A percentile compares a stretch with the other conserved stretches of the same genome.
These are phyloP conservation scores for Lysandra coridon DNA, from an alignment of 2,888 invertebrate genomes.

Conservation along the genomic window DNA sequence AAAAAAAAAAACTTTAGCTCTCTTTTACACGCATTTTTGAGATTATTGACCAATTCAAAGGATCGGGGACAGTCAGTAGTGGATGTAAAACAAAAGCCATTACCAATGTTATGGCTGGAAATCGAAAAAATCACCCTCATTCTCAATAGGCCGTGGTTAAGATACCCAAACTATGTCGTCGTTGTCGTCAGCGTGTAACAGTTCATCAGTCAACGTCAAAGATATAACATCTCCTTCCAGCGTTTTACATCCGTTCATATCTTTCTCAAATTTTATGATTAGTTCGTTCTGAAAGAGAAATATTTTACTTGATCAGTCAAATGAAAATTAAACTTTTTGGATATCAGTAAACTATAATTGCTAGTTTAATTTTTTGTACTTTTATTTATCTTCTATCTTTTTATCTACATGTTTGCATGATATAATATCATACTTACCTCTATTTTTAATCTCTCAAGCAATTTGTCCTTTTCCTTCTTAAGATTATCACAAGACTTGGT, in stretches of 20 bases:
- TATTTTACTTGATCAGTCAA: background rate
- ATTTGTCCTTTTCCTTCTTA: constrained; percentile 84
- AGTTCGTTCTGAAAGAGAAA: constrained; percentile 58
- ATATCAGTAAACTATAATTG: background rate
- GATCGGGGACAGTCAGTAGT: background rate
- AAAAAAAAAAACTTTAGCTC: background rate
- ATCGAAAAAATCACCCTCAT: constrained; percentile 50
- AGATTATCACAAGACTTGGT: constrained; percentile 85
- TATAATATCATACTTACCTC: constrained; percentile 73
- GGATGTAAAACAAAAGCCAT: constrained; percentile 25
- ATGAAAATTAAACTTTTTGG: background rate
- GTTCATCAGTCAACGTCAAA: constrained; percentile 62
- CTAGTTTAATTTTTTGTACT: background rate
- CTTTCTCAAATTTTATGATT: constrained; percentile 57
- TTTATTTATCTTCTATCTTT: background rate
- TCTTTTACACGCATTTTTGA: background rate
- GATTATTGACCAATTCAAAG: background rate
- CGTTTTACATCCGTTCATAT: constrained; percentile 43
- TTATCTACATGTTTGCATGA: background rate
- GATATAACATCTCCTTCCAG: constrained; percentile 44
- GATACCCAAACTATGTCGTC: constrained; percentile 78
- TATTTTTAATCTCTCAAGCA: constrained; percentile 85
- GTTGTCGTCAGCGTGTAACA: constrained; percentile 61
- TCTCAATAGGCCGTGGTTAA: constrained; percentile 59
- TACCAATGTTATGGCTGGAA: constrained; percentile 29